Conservation (phyloP, 1,140 invertebrate genomes). For the Bombyx mandarina region DNA sequence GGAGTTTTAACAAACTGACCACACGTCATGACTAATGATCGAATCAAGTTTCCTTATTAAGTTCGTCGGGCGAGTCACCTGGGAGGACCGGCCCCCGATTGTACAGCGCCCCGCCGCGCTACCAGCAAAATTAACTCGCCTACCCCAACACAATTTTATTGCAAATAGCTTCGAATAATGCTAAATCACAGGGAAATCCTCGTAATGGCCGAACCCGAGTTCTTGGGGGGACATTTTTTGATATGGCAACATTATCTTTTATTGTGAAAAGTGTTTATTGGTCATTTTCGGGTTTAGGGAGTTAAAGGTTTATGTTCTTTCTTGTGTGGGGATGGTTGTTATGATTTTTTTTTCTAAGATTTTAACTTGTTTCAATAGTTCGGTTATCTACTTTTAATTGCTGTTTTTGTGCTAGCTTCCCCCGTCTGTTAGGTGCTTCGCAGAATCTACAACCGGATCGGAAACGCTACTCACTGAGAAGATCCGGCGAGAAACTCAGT, state of each 20-base stretch:
- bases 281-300: constrained; percentile 1
- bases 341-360: too few species aligned
- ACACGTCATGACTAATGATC: too few species aligned
- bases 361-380: too few species aligned
- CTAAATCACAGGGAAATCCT: constrained; percentile 47
- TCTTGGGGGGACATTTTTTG: constrained; percentile 19
- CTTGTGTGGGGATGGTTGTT: too few species aligned
- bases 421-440: too few species aligned
- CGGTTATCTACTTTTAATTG: too few species aligned
- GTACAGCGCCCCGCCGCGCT: constrained; percentile 12
- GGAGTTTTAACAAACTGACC: too few species aligned
- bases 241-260: constrained; percentile 44
- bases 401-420: too few species aligned
- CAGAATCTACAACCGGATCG: too few species aligned
- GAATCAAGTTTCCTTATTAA: too few species aligned
- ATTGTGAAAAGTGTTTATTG: constrained; percentile 56
- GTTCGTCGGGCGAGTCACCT: constrained; percentile 7
- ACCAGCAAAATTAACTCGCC: constrained; percentile 33
- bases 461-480: too few species aligned
- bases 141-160: constrained; percentile 44
- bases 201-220: constrained; percentile 17
- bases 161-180: constrained; percentile 46
- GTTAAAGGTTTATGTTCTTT: background rate
- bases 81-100: constrained; percentile 19
- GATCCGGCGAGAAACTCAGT: too few species aligned